Conservation (phyloP, 2,888 invertebrate species). For the Pandemis corylana region DNA sequence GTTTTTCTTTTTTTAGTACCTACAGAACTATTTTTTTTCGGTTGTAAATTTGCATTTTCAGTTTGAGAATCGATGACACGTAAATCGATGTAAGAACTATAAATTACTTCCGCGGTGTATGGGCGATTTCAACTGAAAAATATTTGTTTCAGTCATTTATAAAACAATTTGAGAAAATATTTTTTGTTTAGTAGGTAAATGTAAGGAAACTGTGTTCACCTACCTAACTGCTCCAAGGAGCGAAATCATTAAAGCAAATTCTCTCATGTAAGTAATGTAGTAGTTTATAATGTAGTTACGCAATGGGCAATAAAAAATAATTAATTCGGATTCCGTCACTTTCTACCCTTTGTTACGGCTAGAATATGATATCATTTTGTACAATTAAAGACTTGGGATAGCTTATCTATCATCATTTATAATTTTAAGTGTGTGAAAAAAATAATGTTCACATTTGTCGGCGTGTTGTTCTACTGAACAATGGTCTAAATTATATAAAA, state of each 20-base stretch:
- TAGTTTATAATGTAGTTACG: background rate
- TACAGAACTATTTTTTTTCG: no score
- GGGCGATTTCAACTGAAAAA: no score
- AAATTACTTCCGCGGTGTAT: no score
- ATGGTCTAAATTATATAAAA: background rate
- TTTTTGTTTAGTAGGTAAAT: no score
- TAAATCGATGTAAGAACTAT: no score
- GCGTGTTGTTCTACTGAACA: background rate
- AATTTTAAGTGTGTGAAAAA: conserved; percentile 21
- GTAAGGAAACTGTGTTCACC: background rate
- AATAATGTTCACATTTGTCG: background rate
- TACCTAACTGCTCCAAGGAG: background rate
- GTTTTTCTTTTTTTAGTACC: no score
- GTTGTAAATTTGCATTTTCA: no score
- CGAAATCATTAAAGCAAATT: background rate
- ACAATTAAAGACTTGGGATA: conserved; percentile 8
- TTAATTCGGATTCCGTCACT: background rate
- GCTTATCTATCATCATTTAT: conserved; percentile 14
- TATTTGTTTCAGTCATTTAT: no score
- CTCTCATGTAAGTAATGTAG: background rate
- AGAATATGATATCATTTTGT: conserved; percentile 26
- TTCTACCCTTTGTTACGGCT: conserved; percentile 21
- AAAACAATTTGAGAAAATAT: no score
- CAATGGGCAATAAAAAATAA: conserved; percentile 16
- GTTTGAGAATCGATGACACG: no score